Conservation (phyloP, 2,888 invertebrate species). For the Ennomos quercinarius region DNA sequence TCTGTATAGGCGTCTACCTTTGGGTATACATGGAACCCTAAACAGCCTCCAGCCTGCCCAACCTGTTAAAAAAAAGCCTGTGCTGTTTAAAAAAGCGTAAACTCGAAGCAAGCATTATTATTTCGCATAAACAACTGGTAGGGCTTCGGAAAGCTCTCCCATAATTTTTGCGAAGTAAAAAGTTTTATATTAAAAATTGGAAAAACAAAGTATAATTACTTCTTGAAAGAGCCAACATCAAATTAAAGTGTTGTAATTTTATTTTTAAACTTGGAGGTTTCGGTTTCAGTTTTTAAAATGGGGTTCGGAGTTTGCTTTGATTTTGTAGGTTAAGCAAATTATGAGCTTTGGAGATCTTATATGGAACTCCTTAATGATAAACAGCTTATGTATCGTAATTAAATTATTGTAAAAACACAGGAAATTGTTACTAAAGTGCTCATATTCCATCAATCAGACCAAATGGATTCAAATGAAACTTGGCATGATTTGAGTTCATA, state of each 20-base stretch:
- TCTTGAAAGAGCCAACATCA: conserved; percentile 57
- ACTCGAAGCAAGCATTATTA: conserved; percentile 42
- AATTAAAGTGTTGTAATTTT: conserved; percentile 66
- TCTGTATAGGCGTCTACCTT: no score
- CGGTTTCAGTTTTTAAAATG: conserved; percentile 40
- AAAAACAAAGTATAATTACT: conserved; percentile 79
- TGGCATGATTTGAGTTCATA: no score
- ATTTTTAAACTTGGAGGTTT: conserved; percentile 41
- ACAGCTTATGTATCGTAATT: no score
- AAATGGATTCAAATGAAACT: no score
- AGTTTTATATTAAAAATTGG: conserved; percentile 75
- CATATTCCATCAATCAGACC: no score
- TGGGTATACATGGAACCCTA: background rate
- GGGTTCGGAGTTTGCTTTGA: conserved; percentile 18
- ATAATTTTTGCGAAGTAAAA: conserved; percentile 53
- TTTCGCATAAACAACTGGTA: conserved; percentile 35
- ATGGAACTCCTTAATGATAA: no score
- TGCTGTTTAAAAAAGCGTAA: conserved; percentile 26
- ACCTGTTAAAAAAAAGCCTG: no score
- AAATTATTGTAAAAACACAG: no score
- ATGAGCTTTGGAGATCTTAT: no score
- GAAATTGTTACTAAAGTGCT: no score
- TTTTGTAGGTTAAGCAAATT: background rate
- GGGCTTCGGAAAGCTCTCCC: conserved; percentile 32
- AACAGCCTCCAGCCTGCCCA: conserved; percentile 1